A percentile compares a stretch with the other conserved stretches of the same genome.
Conservation (phyloP, 2,113 vertebrate genomes). For the Recurvirostra avosetta region DNA sequence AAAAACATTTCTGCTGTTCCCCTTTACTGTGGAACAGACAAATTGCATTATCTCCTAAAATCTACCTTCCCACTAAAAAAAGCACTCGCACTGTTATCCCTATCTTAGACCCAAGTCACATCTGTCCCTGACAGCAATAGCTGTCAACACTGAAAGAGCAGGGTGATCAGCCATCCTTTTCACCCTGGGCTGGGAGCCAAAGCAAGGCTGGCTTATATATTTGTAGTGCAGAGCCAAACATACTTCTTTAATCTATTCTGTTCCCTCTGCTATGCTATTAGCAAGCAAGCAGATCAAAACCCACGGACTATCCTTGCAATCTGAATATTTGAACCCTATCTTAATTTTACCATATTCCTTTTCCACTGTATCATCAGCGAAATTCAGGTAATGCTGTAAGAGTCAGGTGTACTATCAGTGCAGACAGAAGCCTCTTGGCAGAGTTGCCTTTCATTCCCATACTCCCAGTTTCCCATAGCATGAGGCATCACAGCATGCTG, state of each 20-base stretch:
- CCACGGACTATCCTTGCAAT: not conserved
- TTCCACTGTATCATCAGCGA: not conserved
- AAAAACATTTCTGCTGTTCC: not conserved
- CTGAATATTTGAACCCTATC: not conserved
- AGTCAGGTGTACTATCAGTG: rapidly evolving
- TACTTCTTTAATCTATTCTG: not conserved
- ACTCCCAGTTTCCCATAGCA: not conserved
- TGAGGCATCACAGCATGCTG: not conserved
- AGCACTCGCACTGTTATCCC: not conserved
- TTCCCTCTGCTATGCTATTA: not conserved
- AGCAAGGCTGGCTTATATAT: not conserved
- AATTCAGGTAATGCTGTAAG: not conserved
- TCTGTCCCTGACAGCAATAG: conserved; percentile 10
- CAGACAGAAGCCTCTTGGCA: not conserved
- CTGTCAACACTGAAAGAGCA: not conserved
- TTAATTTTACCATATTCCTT: not conserved
- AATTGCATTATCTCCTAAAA: not conserved
- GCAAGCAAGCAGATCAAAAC: not conserved
- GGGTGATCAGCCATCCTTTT: not conserved
- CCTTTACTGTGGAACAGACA: not conserved
- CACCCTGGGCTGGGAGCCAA: conserved; percentile 25
- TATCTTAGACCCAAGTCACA: not conserved
- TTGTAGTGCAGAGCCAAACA: not conserved
- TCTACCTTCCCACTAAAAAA: not conserved
- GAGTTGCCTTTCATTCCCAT: not conserved